Evolutionary conservation across 2,888 invertebrate species (phyloP).

Genomic region (Metellina segmentata): DNA sequence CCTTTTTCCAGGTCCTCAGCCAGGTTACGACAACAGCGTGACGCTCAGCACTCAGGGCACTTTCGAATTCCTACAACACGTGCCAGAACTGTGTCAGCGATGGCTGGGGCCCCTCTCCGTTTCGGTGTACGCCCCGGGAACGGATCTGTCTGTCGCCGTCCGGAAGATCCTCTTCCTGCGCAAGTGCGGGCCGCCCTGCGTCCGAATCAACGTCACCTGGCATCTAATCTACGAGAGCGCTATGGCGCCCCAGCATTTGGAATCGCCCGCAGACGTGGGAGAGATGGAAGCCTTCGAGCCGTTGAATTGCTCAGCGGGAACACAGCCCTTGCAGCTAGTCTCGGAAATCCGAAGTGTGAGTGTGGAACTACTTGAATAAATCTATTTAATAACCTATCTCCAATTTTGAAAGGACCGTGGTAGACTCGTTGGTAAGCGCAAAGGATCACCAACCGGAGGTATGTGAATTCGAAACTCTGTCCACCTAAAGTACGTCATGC

Average conservation of each 20-base stretch:
- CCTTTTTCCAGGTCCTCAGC: conserved; percentile 82
- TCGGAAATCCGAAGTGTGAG: conserved; percentile 72
- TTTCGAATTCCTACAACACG: conserved; percentile 93
- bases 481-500: no score
- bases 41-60: conserved; percentile 96
- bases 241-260: conserved; percentile 44
- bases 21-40: conserved; percentile 90
- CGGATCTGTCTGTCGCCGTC: conserved; percentile 89
- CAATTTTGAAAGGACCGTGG: no score
- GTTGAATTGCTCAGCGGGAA: conserved; percentile 50
- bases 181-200: conserved; percentile 87
- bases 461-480: no score
- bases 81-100: conserved; percentile 90
- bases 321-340: conserved; percentile 38
- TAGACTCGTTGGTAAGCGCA: no score
- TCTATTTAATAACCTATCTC: not conserved
- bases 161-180: conserved; percentile 90
- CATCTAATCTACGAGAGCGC: conserved; percentile 92
- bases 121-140: conserved; percentile 92
- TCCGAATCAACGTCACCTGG: conserved; percentile 91
- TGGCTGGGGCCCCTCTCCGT: conserved; percentile 94
- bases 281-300: conserved; percentile 61
- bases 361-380: not conserved
- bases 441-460: no score
- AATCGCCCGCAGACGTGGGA: conserved; percentile 31